Conservation (phyloP, 2,888 invertebrate species). For the Dicranocentrus wangi region DNA sequence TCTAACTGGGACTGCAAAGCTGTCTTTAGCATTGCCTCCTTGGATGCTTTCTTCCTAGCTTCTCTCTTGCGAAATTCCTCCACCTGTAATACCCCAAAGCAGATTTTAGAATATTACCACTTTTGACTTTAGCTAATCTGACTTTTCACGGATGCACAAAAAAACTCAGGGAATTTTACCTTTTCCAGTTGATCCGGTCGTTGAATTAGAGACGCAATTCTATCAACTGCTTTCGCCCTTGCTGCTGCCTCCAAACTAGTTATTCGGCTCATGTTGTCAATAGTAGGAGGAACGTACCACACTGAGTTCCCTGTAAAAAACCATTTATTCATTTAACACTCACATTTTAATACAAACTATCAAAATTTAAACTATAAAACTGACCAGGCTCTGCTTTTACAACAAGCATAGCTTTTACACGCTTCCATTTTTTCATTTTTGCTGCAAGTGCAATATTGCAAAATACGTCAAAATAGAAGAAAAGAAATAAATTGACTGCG, state of each 20-base stretch:
- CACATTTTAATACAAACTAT: background rate
- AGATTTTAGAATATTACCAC: no score
- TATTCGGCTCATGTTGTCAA: constrained; percentile 63
- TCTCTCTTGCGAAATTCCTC: constrained; percentile 86
- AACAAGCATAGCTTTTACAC: constrained; percentile 47
- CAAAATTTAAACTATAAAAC: constrained; percentile 20
- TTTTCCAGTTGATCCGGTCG: constrained; percentile 96
- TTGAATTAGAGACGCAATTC: constrained; percentile 93
- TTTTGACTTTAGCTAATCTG: no score
- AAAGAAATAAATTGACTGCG: no score
- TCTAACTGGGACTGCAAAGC: constrained; percentile 98
- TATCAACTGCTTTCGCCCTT: constrained; percentile 84
- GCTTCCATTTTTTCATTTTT: constrained; percentile 41
- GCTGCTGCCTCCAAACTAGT: constrained; percentile 82
- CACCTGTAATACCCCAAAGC: no score
- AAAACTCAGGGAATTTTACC: no score
- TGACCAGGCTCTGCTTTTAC: constrained; percentile 42
- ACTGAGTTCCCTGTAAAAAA: constrained; percentile 35
- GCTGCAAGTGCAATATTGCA: no score
- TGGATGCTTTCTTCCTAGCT: constrained; percentile 87
- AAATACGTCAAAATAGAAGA: no score
- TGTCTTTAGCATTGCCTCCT: constrained; percentile 96
- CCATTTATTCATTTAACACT: background rate
- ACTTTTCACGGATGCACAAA: no score
- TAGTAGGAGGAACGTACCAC: constrained; percentile 35